These are phyloP conservation scores for Nansenia antarctica DNA, from an alignment of 2,113 vertebrate genomes.

Conservation along the genomic window DNA sequence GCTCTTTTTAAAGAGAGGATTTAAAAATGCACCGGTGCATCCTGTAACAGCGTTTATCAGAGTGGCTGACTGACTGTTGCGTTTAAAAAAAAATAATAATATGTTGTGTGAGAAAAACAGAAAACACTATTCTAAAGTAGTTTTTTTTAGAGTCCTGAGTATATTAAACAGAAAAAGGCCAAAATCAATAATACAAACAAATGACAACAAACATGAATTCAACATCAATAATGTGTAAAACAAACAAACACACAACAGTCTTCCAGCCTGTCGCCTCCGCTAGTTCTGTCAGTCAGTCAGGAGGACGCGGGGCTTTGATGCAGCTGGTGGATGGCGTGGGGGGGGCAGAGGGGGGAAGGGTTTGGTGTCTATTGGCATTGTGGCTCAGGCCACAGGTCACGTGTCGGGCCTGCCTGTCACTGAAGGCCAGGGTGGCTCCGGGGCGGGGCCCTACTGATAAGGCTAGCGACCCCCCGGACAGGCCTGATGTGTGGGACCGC, in stretches of 20 bases:
- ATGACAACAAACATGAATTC: slow-evolving; percentile 11
- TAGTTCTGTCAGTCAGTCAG: neutral
- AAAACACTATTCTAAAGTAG: slow-evolving; percentile 1
- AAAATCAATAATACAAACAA: slow-evolving; percentile 33
- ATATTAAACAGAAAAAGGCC: slow-evolving; percentile 62
- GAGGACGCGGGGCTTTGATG: neutral
- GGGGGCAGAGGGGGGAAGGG: slow-evolving; percentile 25
- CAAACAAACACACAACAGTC: neutral
- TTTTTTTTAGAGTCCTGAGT: slow-evolving; percentile 72
- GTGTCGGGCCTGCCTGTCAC: neutral
- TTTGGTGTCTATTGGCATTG: slow-evolving; percentile 23
- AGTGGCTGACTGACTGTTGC: slow-evolving; percentile 40
- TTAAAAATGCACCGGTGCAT: slow-evolving; percentile 43
- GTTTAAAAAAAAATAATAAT: slow-evolving; percentile 50
- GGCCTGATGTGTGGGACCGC: too few species aligned
- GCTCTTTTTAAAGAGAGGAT: slow-evolving; percentile 39
- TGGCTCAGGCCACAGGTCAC: neutral
- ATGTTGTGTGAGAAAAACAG: slow-evolving; percentile 44
- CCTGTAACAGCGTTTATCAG: slow-evolving; percentile 28
- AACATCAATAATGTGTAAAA: neutral
- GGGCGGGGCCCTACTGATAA: neutral
- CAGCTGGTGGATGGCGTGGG: slow-evolving; percentile 12
- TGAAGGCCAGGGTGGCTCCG: neutral
- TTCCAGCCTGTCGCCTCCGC: neutral
- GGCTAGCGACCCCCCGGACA: neutral